Conservation (phyloP, 2,797 vertebrate genomes). For the Sebastes kiyomatsui region DNA sequence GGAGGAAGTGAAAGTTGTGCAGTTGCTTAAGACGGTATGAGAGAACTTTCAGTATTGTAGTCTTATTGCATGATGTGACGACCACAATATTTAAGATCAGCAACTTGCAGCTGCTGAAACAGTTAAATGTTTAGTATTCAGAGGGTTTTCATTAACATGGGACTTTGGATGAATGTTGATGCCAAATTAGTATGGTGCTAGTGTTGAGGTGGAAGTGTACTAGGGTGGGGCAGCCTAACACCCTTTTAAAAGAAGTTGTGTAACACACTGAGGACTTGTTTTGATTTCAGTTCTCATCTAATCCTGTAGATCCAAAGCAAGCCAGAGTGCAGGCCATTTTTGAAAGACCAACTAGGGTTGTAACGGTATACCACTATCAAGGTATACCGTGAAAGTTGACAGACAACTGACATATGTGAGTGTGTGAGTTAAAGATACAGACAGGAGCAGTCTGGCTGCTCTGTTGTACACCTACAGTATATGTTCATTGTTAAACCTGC, state of each 20-base stretch:
- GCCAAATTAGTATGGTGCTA: neutral
- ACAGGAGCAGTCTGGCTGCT: no score
- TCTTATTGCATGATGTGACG: neutral
- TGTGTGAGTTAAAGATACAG: no score
- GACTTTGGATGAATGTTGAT: neutral
- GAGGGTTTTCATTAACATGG: neutral
- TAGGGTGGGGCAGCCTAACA: neutral
- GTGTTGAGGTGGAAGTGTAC: neutral
- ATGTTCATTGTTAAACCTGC: no score
- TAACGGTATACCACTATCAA: no score
- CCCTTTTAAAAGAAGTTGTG: neutral
- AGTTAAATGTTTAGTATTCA: neutral
- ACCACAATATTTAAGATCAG: neutral
- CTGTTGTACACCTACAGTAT: no score
- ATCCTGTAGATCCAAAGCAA: no score
- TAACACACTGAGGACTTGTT: neutral
- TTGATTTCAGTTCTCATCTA: no score
- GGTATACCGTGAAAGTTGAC: no score
- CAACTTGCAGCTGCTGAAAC: neutral
- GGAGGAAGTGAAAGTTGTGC: conserved; percentile 53
- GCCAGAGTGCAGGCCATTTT: no score
- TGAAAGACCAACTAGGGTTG: accelerated
- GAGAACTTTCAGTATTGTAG: neutral
- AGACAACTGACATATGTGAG: no score
- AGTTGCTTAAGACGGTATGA: neutral